phyloP scores from a whole-genome alignment of 2,888 invertebrate species.

The Abscondita cerata region DNA sequence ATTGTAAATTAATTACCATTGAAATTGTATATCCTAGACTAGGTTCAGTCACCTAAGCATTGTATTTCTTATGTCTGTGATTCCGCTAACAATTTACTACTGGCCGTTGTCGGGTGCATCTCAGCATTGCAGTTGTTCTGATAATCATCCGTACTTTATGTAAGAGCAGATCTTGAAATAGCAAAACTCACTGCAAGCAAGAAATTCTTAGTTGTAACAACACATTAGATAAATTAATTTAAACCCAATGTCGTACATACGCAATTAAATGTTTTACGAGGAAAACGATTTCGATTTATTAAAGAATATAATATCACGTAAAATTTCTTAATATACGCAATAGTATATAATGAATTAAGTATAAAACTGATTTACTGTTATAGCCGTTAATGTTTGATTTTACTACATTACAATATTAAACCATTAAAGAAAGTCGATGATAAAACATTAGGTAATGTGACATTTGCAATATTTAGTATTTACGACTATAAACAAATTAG shows the following conservation, averaged over 20 bases:
- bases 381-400: slow-evolving; percentile 17
- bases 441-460: slow-evolving; percentile 24
- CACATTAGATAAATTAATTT: slow-evolving; percentile 29
- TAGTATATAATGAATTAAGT: slow-evolving; percentile 15
- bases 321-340: slow-evolving; percentile 8
- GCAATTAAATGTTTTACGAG: neutral
- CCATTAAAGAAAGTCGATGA: slow-evolving; percentile 15
- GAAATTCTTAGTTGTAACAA: slow-evolving; percentile 14
- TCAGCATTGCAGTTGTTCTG: slow-evolving; percentile 46
- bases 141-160: slow-evolving; percentile 49
- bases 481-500: slow-evolving; percentile 17
- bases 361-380: slow-evolving; percentile 18
- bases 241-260: slow-evolving; percentile 2
- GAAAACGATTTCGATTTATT: neutral
- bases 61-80: slow-evolving; percentile 49
- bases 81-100: slow-evolving; percentile 45
- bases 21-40: slow-evolving; percentile 12
- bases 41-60: slow-evolving; percentile 49
- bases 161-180: slow-evolving; percentile 31
- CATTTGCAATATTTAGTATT: slow-evolving; percentile 20
- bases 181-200: slow-evolving; percentile 28
- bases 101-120: slow-evolving; percentile 48
- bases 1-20: slow-evolving; percentile 7
- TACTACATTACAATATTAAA: slow-evolving; percentile 21
- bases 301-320: neutral